Conservation (phyloP, 2,888 invertebrate genomes). For the Molorchus minor region DNA sequence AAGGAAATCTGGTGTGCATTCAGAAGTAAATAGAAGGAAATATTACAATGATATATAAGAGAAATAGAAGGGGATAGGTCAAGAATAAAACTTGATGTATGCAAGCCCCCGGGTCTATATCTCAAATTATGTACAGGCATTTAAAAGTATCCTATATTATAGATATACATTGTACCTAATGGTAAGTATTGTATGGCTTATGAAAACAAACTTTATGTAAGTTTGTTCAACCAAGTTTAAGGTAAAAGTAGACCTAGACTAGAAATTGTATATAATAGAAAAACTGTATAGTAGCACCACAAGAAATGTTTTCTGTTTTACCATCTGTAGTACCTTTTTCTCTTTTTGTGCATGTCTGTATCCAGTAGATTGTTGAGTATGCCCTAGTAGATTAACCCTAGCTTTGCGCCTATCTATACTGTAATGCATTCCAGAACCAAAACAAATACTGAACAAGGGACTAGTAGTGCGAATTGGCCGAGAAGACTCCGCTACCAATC, state of each 20-base stretch:
- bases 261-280: neutral
- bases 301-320: conserved; percentile 9
- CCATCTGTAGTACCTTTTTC: conserved; percentile 47
- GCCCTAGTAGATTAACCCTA: conserved; percentile 28
- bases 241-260: neutral
- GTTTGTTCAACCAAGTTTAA: too few species aligned
- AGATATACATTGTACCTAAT: too few species aligned
- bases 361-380: conserved; percentile 26
- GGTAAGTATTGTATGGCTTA: too few species aligned
- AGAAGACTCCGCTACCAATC: conserved; percentile 56
- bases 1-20: too few species aligned
- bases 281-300: conserved; percentile 28
- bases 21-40: too few species aligned
- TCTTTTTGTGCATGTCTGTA: conserved; percentile 34
- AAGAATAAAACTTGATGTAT: too few species aligned
- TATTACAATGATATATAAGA: too few species aligned
- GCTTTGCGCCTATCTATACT: conserved; percentile 20
- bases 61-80: too few species aligned
- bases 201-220: too few species aligned
- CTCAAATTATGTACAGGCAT: too few species aligned
- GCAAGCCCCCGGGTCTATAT: too few species aligned
- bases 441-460: conserved; percentile 60
- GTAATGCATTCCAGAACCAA: conserved; percentile 55
- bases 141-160: too few species aligned
- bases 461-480: conserved; percentile 62